phyloP scores from a whole-genome alignment of 2,797 vertebrate species.

The Tadarida brasiliensis region DNA sequence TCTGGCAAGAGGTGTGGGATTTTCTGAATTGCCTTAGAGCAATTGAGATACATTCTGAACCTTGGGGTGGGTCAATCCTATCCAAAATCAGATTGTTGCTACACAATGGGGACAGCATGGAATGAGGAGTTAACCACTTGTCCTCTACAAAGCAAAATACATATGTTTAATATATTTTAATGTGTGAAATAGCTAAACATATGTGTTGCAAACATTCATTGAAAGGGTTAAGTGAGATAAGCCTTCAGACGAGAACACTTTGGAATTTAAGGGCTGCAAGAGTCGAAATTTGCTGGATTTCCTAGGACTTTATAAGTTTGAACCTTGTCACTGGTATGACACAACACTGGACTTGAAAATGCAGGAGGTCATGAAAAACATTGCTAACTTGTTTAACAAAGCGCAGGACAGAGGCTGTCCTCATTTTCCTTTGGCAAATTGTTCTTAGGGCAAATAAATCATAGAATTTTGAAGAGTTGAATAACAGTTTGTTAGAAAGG shows the following conservation, averaged over 20 bases:
- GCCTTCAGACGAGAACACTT: not conserved
- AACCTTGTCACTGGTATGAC: not conserved
- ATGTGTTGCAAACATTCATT: not conserved
- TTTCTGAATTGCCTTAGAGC: not conserved
- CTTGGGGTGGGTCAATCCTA: not conserved
- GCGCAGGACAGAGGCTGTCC: not conserved
- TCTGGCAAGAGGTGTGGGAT: not conserved
- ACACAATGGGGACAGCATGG: not conserved
- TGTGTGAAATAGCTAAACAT: not conserved
- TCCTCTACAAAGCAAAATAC: not conserved
- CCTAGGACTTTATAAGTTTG: not conserved
- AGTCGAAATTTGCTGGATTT: not conserved
- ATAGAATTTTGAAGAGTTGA: slow-evolving; percentile 18
- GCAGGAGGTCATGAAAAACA: not conserved
- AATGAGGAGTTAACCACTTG: not conserved
- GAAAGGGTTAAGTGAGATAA: not conserved
- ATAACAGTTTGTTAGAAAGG: slow-evolving; percentile 50
- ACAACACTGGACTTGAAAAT: not conserved
- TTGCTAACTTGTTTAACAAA: not conserved
- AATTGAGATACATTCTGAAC: not conserved
- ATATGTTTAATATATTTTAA: not conserved
- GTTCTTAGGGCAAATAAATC: slow-evolving; percentile 41
- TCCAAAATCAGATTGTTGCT: not conserved
- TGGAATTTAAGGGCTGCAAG: not conserved
- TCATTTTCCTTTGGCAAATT: slow-evolving; percentile 24